Percentiles rank a stretch among this genome's conserved stretches.
Evolutionary conservation across 64 coral and sea anemone species (phyloP).

Genomic region (Dendronephthya gigantea): DNA sequence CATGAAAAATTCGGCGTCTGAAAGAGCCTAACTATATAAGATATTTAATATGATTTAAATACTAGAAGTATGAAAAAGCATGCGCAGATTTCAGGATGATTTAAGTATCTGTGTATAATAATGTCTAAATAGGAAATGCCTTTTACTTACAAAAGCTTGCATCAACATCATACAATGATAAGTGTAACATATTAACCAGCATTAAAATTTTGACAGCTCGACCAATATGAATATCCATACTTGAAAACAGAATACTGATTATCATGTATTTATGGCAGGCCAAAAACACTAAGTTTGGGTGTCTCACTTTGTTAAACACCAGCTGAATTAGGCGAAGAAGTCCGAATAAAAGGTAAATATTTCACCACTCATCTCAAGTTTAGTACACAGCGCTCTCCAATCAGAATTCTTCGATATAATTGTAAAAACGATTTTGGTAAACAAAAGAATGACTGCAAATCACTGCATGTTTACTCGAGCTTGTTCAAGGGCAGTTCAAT

Average conservation of each 20-base stretch:
- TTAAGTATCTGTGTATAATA: background rate
- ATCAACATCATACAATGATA: background rate
- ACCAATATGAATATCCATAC: background rate
- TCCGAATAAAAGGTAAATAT: background rate
- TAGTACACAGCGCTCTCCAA: background rate
- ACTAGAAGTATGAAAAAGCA: too few species aligned
- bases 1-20: too few species aligned
- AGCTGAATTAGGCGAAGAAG: background rate
- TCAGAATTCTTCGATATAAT: background rate
- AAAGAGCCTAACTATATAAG: too few species aligned
- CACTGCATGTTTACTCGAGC: background rate
- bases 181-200: background rate
- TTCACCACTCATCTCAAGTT: background rate
- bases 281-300: background rate
- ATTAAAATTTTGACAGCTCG: background rate
- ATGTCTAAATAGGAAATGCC: background rate
- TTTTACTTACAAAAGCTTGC: background rate
- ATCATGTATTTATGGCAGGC: background rate
- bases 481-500: too few species aligned
- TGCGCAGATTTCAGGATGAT: too few species aligned
- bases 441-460: too few species aligned
- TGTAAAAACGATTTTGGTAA: background rate
- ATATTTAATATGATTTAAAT: too few species aligned
- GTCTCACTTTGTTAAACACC: background rate
- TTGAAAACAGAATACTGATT: background rate